Base-by-base conservation (phyloP, 1,140 invertebrate species). In the Meloidogyne chitwoodi region DNA sequence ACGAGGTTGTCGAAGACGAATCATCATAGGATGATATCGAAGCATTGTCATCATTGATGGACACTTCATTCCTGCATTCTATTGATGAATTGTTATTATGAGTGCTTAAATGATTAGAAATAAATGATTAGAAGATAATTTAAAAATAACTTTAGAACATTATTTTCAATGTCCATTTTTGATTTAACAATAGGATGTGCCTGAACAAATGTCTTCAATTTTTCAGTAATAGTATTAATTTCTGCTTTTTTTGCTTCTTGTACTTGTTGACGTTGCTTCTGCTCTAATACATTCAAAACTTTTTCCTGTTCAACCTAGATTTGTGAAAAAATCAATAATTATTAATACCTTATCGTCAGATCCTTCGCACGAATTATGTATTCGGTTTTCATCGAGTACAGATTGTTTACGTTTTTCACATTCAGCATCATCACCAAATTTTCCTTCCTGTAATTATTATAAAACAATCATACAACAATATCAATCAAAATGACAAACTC, bases 361-460 rank as follows among this genome's bases (percentile, higher is more conserved):
- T 24, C 69, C 70, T 5, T 62, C 70, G 26, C 70, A 48, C 44
- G 48, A 62, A 62, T 31, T 72, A n/a, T 56, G 70, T 0, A 72
- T 62, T n/a, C 16, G 41, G n/a, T 56, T 56, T 56, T 56, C 48
- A 1, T 41, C 19, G 8, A 5, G 65, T n/a, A 19, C 19, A 4
- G 22, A 31, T n/a, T 5, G 19, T 67, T 41, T 67, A 8, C 22
- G 65, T 67, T 41, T 16, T 8, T 67, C 29, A 31, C 14, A 16
- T 16, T 29, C 19, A n/a, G 14, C 14, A 31, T n/a, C 64, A 16
- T 5, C 29, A 67, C 22, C 22, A 19, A 22, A 5, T 41, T 67
- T 34, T 24, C n/a, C n/a, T n/a, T 26, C 65, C 65, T 41, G 19
- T 5, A 41, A 31, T 67, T 19, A 19, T 31, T n/a, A n/a, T n/a